Conservation (phyloP, 2,888 invertebrate genomes). For the Phalera bucephala region DNA sequence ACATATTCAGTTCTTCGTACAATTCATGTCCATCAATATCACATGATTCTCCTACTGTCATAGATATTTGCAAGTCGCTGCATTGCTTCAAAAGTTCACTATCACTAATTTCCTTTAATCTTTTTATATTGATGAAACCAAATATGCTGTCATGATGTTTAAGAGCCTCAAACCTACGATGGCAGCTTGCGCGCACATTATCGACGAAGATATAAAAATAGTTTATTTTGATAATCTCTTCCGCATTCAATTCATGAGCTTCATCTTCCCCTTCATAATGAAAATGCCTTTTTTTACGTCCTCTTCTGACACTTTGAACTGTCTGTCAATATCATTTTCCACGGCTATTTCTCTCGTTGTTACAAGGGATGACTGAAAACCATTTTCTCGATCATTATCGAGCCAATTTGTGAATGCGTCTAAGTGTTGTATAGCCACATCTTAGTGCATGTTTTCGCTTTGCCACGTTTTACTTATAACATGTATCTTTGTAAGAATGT, state of each 20-base stretch:
- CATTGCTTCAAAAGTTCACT: slow-evolving; percentile 23
- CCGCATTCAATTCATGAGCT: slow-evolving; percentile 19
- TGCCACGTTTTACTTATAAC: slow-evolving; percentile 11
- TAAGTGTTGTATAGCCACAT: slow-evolving; percentile 12
- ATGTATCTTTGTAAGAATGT: slow-evolving; percentile 12
- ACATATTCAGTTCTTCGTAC: slow-evolving; percentile 28
- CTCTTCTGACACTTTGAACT: slow-evolving; percentile 15
- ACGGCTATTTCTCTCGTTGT: slow-evolving; percentile 17
- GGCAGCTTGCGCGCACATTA: slow-evolving; percentile 19
- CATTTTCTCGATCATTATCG: slow-evolving; percentile 16
- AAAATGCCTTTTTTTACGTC: slow-evolving; percentile 18
- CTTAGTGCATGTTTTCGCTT: slow-evolving; percentile 11
- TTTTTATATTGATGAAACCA: slow-evolving; percentile 9
- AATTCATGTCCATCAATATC: slow-evolving; percentile 25
- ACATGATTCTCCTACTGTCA: slow-evolving; percentile 27
- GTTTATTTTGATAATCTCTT: slow-evolving; percentile 15
- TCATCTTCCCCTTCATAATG: slow-evolving; percentile 29
- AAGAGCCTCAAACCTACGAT: slow-evolving; percentile 10
- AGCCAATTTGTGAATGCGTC: slow-evolving; percentile 14
- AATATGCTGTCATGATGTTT: slow-evolving; percentile 12
- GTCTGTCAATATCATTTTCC: slow-evolving; percentile 6
- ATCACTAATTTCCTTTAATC: slow-evolving; percentile 20
- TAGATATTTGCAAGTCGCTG: slow-evolving; percentile 27
- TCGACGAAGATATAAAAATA: slow-evolving; percentile 10
- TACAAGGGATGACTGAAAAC: slow-evolving; percentile 17